Percentiles rank a stretch among this genome's conserved stretches.
Evolutionary conservation across 2,113 vertebrate species (phyloP).

Genomic region (Haliaeetus leucogaster): DNA sequence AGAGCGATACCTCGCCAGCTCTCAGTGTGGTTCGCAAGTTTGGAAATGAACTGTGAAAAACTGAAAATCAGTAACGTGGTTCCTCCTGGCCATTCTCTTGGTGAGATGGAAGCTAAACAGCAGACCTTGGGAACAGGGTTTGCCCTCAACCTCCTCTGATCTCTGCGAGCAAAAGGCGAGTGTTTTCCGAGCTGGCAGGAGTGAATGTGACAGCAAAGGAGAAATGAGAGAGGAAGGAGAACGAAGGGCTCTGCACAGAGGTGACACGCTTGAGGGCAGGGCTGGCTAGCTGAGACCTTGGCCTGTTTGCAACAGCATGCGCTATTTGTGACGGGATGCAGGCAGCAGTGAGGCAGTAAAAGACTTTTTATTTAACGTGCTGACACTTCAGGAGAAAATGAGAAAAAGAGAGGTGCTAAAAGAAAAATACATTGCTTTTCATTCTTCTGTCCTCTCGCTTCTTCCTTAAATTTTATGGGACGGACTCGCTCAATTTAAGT

Average conservation of each 20-base stretch:
- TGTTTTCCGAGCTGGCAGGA: not conserved
- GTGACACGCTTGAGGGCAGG: constrained; percentile 3
- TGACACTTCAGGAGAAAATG: constrained; percentile 67
- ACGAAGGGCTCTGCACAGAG: not conserved
- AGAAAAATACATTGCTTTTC: constrained; percentile 42
- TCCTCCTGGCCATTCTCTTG: not conserved
- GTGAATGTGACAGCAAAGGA: constrained; percentile 29
- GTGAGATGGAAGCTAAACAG: not conserved
- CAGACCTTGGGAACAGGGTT: not conserved
- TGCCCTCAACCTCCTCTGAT: not conserved
- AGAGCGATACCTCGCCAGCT: not conserved
- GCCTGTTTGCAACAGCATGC: not conserved
- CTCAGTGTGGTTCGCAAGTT: not conserved
- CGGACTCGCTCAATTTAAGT: constrained; percentile 25
- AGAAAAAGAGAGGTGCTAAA: constrained; percentile 59
- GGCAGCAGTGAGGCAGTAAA: constrained; percentile 55
- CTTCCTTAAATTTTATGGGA: constrained; percentile 48
- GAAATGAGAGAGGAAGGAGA: not conserved
- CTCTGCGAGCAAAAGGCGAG: not conserved
- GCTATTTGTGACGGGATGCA: constrained; percentile 47
- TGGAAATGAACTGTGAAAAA: not conserved
- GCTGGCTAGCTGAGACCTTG: not conserved
- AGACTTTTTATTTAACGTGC: constrained; percentile 71
- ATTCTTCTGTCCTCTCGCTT: constrained; percentile 13
- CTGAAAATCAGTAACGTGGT: not conserved